Conservation (phyloP, 2,888 invertebrate genomes). For the Lasioglossum lativentre region DNA sequence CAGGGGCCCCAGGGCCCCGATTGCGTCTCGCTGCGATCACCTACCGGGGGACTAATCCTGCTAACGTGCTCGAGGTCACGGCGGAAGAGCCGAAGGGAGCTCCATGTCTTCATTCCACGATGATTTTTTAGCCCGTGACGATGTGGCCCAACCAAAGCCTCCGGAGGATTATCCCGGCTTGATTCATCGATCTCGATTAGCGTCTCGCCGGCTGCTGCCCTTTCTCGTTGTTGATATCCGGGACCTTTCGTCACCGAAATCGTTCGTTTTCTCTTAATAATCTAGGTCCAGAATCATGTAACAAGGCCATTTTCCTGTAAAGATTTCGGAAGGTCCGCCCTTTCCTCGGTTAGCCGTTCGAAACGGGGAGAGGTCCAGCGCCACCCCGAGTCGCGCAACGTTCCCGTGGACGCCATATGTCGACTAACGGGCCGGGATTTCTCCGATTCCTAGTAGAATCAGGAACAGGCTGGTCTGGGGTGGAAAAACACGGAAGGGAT, state of each 20-base stretch:
- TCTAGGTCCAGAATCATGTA: neutral
- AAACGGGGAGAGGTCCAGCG: neutral
- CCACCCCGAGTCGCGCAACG: slow-evolving; percentile 26
- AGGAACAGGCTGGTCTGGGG: slow-evolving; percentile 32
- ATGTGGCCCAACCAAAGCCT: slow-evolving; percentile 11
- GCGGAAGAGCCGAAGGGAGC: slow-evolving; percentile 27
- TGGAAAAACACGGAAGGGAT: slow-evolving; percentile 74
- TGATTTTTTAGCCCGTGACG: slow-evolving; percentile 16
- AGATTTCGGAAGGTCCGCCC: neutral
- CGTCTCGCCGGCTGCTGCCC: neutral
- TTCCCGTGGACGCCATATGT: slow-evolving; percentile 40
- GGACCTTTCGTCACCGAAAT: neutral
- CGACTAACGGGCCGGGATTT: slow-evolving; percentile 47
- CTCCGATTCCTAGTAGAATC: slow-evolving; percentile 51
- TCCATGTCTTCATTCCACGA: slow-evolving; percentile 59
- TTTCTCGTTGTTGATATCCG: neutral
- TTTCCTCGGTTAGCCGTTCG: neutral
- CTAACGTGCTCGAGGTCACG: slow-evolving; percentile 65
- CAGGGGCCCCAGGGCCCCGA: slow-evolving; percentile 21
- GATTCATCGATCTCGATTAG: slow-evolving; percentile 14
- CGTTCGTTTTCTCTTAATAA: too few species aligned
- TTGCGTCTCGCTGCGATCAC: slow-evolving; percentile 61
- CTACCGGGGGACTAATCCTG: slow-evolving; percentile 67
- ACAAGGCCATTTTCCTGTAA: neutral
- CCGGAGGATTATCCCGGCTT: neutral